Conservation (phyloP, 2,888 invertebrate species). For the Eueremaeus valkanovi region DNA sequence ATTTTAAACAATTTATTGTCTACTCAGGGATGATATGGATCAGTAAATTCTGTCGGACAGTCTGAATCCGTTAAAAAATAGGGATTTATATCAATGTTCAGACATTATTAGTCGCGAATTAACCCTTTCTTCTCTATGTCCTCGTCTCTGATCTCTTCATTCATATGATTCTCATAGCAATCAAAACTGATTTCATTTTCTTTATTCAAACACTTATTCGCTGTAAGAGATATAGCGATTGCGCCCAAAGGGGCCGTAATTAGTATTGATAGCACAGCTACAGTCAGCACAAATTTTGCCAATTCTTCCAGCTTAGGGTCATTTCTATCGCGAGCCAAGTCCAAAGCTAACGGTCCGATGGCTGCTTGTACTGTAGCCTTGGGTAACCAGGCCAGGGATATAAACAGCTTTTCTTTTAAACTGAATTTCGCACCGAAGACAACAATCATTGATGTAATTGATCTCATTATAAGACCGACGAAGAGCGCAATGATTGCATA, state of each 20-base stretch:
- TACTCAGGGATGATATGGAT: no score
- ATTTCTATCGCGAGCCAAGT: conserved; percentile 48
- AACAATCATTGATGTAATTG: conserved; percentile 52
- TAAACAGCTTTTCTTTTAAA: conserved; percentile 83
- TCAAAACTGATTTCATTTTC: no score
- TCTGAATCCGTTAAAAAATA: no score
- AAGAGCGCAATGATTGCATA: conserved; percentile 20
- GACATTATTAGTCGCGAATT: no score
- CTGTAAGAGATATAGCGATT: conserved; percentile 20
- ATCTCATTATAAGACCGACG: conserved; percentile 61
- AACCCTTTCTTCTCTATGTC: not conserved
- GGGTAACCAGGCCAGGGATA: conserved; percentile 86
- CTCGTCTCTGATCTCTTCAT: not conserved
- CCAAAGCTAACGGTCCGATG: conserved; percentile 62
- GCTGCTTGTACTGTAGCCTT: conserved; percentile 92
- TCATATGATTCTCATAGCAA: not conserved
- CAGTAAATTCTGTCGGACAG: no score
- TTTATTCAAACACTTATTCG: not conserved
- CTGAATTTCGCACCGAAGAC: conserved; percentile 69
- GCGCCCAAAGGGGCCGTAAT: conserved; percentile 68
- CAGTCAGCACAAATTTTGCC: conserved; percentile 60
- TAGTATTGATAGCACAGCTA: conserved; percentile 75
- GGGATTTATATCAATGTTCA: no score
- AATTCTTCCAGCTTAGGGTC: not conserved
- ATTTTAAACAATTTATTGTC: no score